A percentile compares a stretch with the other conserved stretches of the same genome.
Evolutionary conservation across 1,140 invertebrate genomes (phyloP).

Genomic region (Aphidius gifuensis): DNA sequence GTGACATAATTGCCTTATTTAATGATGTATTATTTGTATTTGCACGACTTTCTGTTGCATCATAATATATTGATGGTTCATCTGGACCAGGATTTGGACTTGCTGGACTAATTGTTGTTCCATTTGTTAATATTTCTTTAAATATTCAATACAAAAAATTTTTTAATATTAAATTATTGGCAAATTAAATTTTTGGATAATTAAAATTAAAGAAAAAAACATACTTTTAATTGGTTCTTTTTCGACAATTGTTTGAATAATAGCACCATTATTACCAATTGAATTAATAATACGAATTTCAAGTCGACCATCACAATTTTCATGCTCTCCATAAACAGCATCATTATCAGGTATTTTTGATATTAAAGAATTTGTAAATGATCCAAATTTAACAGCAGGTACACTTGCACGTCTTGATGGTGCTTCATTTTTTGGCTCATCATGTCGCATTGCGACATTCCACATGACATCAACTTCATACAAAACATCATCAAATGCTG

Average conservation of each 20-base stretch:
- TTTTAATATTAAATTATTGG: neutral
- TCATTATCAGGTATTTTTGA: conserved; percentile 29
- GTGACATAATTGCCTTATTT: conserved; percentile 31
- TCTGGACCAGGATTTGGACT: conserved; percentile 57
- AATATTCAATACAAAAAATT: conserved; percentile 21
- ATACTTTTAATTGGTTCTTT: conserved; percentile 51
- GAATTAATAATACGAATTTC: conserved; percentile 74
- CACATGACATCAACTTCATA: conserved; percentile 82
- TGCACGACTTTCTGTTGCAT: conserved; percentile 59
- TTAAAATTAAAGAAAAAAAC: conserved; percentile 8
- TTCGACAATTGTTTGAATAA: conserved; percentile 52
- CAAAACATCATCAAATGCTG: conserved; percentile 77
- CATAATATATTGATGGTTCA: conserved; percentile 64
- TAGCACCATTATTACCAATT: conserved; percentile 43
- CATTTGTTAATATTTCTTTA: conserved; percentile 50
- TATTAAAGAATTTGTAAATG: neutral
- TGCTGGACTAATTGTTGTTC: conserved; percentile 54
- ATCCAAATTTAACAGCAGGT: conserved; percentile 40
- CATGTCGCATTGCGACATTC: conserved; percentile 63
- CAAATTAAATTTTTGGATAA: neutral
- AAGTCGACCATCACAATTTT: conserved; percentile 71
- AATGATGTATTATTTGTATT: conserved; percentile 32
- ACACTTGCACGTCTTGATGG: conserved; percentile 41
- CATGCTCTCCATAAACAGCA: conserved; percentile 51
- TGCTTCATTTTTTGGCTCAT: conserved; percentile 35